Base-by-base conservation (phyloP, 2,113 vertebrate genomes). In the Saimiri boliviensis region DNA sequence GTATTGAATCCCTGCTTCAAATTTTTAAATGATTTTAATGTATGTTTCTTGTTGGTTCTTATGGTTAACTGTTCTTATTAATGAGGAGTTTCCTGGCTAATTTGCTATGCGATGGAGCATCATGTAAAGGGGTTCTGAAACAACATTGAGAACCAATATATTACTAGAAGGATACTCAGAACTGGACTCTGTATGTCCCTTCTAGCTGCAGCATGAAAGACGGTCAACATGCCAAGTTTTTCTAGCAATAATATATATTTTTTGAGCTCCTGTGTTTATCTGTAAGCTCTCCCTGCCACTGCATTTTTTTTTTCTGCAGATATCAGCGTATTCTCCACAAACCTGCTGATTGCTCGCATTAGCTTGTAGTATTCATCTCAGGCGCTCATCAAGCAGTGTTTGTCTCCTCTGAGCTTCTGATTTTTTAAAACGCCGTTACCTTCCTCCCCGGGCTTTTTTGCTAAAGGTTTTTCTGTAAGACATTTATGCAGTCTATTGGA, bases 181-280 rank as follows among this genome's bases (percentile, higher is more conserved):
- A 10, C 5, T 1, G 60, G 93, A 98, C 66, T 77, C 86, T 95
- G 92, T 95, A 96, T 93, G 95, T 97, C 52, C 73, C 70, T 96
- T 97, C 94, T 60, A 30, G 32, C 20, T 68, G 19, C 32, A 97
- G 89, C 92, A 84, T 86, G 92, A 97, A 95, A 98, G 90, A 97
- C 8, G 97, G 87, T 92, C 88, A 97, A 68, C 97, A 95, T 81
- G 88, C 95, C 95, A 98, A 97, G 88, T 93, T 97, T 98, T 95
- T 96, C 68, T 58, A 97, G 94, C 96, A 98, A 95, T 93, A 97
- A 93, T 95, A 71, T 95, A 20, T 40, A 10, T 85, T 94, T 95
- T 97, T 91, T 84, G 95, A 91, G 94, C 94, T 96, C 70, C 56
- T 49, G 32, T 95, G 9, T 97, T 98, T 98, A 95, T 97, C 94